phyloP scores from a whole-genome alignment of 2,797 vertebrate species.

The Urocyon cinereoargenteus region DNA sequence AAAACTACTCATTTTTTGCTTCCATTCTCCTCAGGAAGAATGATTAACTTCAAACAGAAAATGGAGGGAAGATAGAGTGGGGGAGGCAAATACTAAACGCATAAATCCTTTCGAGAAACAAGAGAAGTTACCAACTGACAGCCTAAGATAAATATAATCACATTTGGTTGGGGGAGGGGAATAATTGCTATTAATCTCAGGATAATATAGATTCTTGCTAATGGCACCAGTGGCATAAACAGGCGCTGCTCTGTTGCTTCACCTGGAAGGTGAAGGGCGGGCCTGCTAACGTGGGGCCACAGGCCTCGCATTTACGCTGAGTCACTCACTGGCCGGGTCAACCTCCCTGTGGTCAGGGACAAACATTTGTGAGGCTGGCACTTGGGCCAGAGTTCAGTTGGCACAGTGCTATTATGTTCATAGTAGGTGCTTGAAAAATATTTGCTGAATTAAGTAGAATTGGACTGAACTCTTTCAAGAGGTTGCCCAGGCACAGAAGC shows the following conservation, averaged over 20 bases:
- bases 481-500: neutral
- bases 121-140: neutral
- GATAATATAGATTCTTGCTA: neutral
- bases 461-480: neutral
- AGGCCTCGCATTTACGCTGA: neutral
- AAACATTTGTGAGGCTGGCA: neutral
- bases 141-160: constrained; percentile 15
- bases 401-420: neutral
- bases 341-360: neutral
- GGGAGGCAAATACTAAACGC: neutral
- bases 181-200: constrained; percentile 18
- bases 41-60: constrained; percentile 57
- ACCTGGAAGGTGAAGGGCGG: neutral
- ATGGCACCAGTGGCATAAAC: neutral
- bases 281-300: neutral
- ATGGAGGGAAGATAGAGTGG: neutral
- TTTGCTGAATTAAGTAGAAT: neutral
- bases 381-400: neutral
- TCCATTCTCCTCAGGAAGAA: neutral
- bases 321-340: neutral
- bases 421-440: neutral
- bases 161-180: neutral
- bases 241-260: neutral
- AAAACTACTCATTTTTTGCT: neutral
- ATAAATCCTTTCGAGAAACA: neutral